Percentiles rank a stretch among this genome's conserved stretches.
Conservation (phyloP, 2,888 invertebrate species). For the Polyploca ridens region DNA sequence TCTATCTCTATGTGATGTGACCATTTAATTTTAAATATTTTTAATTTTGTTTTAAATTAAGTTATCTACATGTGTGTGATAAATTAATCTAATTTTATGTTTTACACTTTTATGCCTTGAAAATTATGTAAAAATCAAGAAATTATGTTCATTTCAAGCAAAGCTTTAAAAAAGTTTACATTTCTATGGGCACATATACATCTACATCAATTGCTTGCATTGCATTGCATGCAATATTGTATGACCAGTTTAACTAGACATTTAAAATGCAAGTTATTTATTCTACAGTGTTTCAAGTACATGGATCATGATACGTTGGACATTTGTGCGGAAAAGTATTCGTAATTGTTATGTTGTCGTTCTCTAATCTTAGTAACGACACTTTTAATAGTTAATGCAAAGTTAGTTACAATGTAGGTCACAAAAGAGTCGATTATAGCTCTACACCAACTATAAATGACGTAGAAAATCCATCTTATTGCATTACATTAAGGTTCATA, state of each 20-base stretch:
- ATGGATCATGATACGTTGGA: slow-evolving; percentile 22
- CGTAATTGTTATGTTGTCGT: background rate
- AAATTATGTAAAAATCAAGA: background rate
- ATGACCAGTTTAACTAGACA: slow-evolving; percentile 29
- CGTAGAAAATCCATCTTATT: too few species aligned
- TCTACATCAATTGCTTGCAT: slow-evolving; percentile 37
- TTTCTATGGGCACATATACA: background rate
- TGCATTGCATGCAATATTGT: slow-evolving; percentile 31
- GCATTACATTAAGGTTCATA: too few species aligned
- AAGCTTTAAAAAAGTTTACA: background rate
- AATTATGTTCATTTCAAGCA: background rate
- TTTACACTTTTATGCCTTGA: too few species aligned
- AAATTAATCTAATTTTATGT: too few species aligned
- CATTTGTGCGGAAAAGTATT: slow-evolving; percentile 21
- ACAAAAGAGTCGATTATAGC: too few species aligned
- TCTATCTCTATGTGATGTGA: too few species aligned
- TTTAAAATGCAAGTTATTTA: slow-evolving; percentile 14
- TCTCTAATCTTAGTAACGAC: background rate
- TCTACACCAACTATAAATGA: too few species aligned
- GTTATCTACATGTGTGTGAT: too few species aligned
- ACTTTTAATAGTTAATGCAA: background rate
- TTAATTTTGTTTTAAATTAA: too few species aligned
- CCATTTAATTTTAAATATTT: too few species aligned
- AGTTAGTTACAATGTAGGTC: background rate
- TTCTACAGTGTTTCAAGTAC: slow-evolving; percentile 9